A percentile compares a stretch with the other conserved stretches of the same genome.
phyloP scores from a whole-genome alignment of 2,113 vertebrate genomes.

The Tragelaphus strepsiceros region DNA sequence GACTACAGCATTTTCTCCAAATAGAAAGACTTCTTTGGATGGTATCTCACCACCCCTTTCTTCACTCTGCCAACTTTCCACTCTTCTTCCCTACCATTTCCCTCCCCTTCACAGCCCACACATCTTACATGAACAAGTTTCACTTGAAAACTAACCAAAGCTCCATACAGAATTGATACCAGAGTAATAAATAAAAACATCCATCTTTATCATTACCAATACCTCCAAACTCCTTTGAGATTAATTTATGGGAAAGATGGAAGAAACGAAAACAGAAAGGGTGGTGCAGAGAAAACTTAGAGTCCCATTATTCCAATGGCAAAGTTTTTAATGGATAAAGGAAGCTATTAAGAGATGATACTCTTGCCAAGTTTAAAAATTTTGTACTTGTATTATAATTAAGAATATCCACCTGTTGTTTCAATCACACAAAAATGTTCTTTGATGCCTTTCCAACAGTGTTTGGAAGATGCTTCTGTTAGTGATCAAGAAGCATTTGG shows the following conservation, averaged over 20 bases:
- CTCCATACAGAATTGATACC: not conserved
- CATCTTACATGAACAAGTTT: not conserved
- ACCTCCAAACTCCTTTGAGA: not conserved
- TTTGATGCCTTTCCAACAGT: not conserved
- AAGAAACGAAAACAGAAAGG: not conserved
- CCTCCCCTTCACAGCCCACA: not conserved
- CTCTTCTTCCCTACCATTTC: not conserved
- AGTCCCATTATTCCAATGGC: not conserved
- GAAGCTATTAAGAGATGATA: not conserved
- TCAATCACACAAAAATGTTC: not conserved
- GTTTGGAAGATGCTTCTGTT: not conserved
- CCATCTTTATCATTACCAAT: not conserved
- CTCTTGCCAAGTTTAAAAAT: not conserved
- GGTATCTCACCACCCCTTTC: not conserved
- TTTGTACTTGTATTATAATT: not conserved
- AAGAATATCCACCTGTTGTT: not conserved
- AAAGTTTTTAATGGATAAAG: not conserved
- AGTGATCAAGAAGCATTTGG: not conserved
- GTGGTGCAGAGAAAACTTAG: not conserved
- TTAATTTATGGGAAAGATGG: not conserved
- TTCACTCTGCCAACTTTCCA: not conserved
- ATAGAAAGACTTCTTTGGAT: not conserved
- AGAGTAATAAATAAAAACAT: not conserved
- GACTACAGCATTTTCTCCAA: not conserved
- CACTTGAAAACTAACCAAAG: not conserved